A percentile compares a stretch with the other conserved stretches of the same genome.
Conservation (phyloP, 2,113 vertebrate species). For the Vimba vimba region DNA sequence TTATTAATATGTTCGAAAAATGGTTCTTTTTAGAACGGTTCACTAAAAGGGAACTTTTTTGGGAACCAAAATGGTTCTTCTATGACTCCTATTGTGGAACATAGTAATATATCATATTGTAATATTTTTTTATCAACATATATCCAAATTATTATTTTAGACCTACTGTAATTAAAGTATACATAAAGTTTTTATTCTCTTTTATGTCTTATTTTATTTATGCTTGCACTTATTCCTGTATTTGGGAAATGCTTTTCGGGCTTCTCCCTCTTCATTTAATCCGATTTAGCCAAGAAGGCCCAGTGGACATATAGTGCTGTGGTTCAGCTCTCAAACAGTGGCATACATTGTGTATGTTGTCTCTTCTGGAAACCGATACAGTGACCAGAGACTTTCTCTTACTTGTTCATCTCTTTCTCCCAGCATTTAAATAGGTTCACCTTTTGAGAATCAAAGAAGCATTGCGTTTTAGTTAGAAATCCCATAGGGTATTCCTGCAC, state of each 20-base stretch:
- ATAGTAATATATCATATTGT: not conserved
- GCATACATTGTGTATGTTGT: slow-evolving; percentile 69
- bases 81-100: no score
- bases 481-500: not conserved
- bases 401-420: slow-evolving; percentile 13
- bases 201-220: not conserved
- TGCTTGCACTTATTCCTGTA: not conserved
- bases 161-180: not conserved
- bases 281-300: not conserved
- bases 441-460: slow-evolving; percentile 1
- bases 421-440: not conserved
- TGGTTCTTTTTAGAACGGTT: no score
- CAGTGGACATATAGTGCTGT: not conserved
- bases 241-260: slow-evolving; percentile 21
- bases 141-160: not conserved
- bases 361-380: slow-evolving; percentile 71
- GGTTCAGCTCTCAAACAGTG: slow-evolving; percentile 67
- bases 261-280: not conserved
- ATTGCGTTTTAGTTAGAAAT: slow-evolving; percentile 18
- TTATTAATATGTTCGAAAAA: no score
- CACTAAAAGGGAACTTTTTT: no score
- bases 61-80: no score
- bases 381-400: slow-evolving; percentile 60
- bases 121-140: not conserved
- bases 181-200: not conserved